phyloP scores from a whole-genome alignment of 2,797 vertebrate species.

The Orestias chungarensis region DNA sequence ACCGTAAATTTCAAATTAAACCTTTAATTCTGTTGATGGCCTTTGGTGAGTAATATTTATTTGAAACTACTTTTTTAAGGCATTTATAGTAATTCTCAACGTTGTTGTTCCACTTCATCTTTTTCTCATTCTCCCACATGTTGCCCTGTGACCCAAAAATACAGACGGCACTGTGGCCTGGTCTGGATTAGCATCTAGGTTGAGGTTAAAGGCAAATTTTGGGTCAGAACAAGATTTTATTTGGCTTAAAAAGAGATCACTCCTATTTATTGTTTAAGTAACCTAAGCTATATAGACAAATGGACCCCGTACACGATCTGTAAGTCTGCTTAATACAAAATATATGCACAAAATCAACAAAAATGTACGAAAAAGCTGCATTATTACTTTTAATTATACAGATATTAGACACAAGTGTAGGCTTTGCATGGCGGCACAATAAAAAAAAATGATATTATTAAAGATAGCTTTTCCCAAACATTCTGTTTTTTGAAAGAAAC shows the following conservation, averaged over 20 bases:
- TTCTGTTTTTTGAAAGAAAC: neutral
- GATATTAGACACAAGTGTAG: neutral
- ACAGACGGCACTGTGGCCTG: neutral
- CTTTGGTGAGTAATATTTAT: neutral
- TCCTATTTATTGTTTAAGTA: neutral
- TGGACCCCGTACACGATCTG: neutral
- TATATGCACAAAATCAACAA: neutral
- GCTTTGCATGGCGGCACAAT: neutral
- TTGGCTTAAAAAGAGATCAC: conserved; percentile 9
- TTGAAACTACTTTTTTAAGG: neutral
- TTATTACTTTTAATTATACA: neutral
- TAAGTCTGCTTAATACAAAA: neutral
- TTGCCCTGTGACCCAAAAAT: neutral
- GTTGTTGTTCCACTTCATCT: neutral
- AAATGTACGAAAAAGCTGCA: neutral
- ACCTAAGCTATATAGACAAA: conserved; percentile 1
- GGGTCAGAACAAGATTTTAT: neutral
- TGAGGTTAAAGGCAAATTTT: conserved; percentile 9
- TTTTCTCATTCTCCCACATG: neutral
- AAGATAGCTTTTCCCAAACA: neutral
- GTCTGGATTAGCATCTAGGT: conserved; percentile 1
- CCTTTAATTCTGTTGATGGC: neutral
- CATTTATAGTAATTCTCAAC: neutral
- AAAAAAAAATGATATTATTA: neutral
- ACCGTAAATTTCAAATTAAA: neutral